Percentiles rank a stretch among this genome's conserved stretches.
These are phyloP conservation scores for Sarotherodon lohbergeri DNA, from an alignment of 2,113 vertebrate genomes.

Conservation along the genomic window DNA sequence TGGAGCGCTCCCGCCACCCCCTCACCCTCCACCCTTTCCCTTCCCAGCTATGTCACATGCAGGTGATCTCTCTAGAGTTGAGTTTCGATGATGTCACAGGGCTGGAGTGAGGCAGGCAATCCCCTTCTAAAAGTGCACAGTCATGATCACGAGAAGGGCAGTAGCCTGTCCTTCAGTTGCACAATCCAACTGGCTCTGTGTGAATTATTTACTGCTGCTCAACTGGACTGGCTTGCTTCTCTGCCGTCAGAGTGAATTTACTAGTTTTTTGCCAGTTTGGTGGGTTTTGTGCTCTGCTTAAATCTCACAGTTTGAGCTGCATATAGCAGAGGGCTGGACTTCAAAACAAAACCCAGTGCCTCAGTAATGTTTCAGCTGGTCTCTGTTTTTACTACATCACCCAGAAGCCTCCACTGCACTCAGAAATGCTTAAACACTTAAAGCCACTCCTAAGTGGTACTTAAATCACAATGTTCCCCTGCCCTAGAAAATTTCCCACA, in stretches of 20 bases:
- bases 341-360: neutral
- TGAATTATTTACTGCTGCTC: neutral
- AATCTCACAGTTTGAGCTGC: neutral
- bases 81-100: slow-evolving; percentile 40
- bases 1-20: neutral
- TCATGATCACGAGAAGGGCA: slow-evolving; percentile 35
- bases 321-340: neutral
- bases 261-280: neutral
- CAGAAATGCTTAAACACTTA: neutral
- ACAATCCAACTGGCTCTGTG: neutral
- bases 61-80: slow-evolving; percentile 32
- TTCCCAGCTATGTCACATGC: slow-evolving; percentile 7
- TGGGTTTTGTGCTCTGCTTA: neutral
- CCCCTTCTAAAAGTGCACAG: slow-evolving; percentile 29
- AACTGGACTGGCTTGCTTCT: neutral
- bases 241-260: neutral
- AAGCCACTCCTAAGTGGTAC: neutral
- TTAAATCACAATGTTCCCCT: neutral
- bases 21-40: neutral
- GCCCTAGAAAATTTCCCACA: neutral
- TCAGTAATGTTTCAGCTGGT: neutral
- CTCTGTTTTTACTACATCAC: neutral
- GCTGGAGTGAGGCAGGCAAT: slow-evolving; percentile 47
- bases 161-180: slow-evolving; percentile 10
- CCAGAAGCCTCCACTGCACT: neutral